Evolutionary conservation across 2,113 vertebrate species (phyloP), one percentile per base, ranked within the genome.

Genomic region (Pluvianellus socialis): DNA sequence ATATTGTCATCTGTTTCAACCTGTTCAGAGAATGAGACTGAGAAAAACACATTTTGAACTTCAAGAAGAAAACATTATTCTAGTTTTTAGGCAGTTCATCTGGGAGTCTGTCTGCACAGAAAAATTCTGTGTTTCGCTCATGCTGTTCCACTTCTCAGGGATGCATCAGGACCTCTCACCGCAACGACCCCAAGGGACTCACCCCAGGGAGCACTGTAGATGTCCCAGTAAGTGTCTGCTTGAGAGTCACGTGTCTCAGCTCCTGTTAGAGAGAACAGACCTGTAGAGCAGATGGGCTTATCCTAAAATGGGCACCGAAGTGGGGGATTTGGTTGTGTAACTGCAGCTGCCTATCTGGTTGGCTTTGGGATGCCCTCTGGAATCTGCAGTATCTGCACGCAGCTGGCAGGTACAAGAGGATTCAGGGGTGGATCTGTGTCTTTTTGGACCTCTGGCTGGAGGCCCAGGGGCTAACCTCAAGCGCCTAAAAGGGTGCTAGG

Each of bases 1-100:
- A 72, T 85, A 52, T 96, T 91, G 77, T 94, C 52, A 82, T 92
- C 85, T 93, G 52, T 95, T 95, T 93, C 84, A 90, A 65, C 53
- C 66, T 88, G 53, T 44, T 94, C 90, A 53, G 73, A 91, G 88
- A 92, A 73, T 4, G 45, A 76, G 40, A 32, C 73, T 65, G 65
- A 9, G 17, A 89, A 92, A 96, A 96, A 56, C 35, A 56, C 80
- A 35, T 75, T 94, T 75, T 9, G 35, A 95, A 84, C 80, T 81
- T 94, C 33, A 84, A 92, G 80, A 50, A 84, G 38, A 94, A 92
- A 70, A 40, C 5, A 42, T 79, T 65, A 24, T 61, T 88, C 44
- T 82, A 23, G 0, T 67, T 88, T 77, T 93, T 45, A 72, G 32
- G 81, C 40, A 22, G 32, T 40, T 95, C 77, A 59, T 18, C 74